Conservation (phyloP, 2,113 vertebrate genomes). For the Forbesichthys agassizii region DNA sequence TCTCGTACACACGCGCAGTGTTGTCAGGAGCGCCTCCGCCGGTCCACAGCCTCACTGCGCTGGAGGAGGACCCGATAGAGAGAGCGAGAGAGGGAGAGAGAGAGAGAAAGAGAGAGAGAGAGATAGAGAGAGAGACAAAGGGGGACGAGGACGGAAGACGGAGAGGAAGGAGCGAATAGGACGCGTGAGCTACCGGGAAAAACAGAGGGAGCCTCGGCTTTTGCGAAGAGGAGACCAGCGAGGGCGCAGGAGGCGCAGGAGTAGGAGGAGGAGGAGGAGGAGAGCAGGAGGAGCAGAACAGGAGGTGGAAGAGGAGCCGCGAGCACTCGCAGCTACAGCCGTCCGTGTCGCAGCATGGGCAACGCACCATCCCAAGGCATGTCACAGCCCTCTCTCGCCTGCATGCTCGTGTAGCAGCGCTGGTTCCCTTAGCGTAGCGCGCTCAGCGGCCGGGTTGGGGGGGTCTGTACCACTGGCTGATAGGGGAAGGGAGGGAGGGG, state of each 20-base stretch:
- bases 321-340: slow-evolving; percentile 75
- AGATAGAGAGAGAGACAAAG: slow-evolving; percentile 49
- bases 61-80: slow-evolving; percentile 64
- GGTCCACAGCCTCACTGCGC: slow-evolving; percentile 70
- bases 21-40: slow-evolving; percentile 65
- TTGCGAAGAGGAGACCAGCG: slow-evolving; percentile 57
- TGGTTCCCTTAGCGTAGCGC: slow-evolving; percentile 14
- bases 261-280: slow-evolving; percentile 12
- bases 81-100: slow-evolving; percentile 17
- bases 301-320: slow-evolving; percentile 75
- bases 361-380: slow-evolving; percentile 85
- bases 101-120: slow-evolving; percentile 26
- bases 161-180: slow-evolving; percentile 70
- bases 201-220: slow-evolving; percentile 57
- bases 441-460: too few relatives aligned
- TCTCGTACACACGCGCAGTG: slow-evolving; percentile 62
- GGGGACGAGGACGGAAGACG: slow-evolving; percentile 63
- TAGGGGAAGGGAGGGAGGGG: too few relatives aligned
- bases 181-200: slow-evolving; percentile 51
- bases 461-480: too few relatives aligned
- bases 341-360: slow-evolving; percentile 81
- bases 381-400: slow-evolving; percentile 65
- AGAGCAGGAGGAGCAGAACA: slow-evolving; percentile 46
- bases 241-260: slow-evolving; percentile 62
- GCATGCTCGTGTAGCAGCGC: slow-evolving; percentile 61